Percentiles rank a stretch among this genome's conserved stretches.
Evolutionary conservation across 2,113 vertebrate species (phyloP).

Genomic region (Colossoma macropomum): DNA sequence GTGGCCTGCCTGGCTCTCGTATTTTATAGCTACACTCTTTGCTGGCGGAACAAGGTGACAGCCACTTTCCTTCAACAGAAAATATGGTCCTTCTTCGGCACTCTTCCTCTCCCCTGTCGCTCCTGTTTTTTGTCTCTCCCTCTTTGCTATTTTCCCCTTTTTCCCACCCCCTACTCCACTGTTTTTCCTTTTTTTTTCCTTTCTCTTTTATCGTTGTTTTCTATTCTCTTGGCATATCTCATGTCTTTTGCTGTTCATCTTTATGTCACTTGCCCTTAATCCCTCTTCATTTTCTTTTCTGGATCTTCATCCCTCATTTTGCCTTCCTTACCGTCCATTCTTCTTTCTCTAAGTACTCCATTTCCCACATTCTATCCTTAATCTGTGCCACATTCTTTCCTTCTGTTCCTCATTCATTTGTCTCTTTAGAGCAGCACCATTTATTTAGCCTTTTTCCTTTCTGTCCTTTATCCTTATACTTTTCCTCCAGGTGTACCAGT

Average conservation of each 20-base stretch:
- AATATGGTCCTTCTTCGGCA: constrained; percentile 78
- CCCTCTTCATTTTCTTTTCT: constrained; percentile 71
- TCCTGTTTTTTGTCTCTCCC: constrained; percentile 75
- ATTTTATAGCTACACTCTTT: constrained; percentile 82
- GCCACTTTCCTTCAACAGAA: constrained; percentile 83
- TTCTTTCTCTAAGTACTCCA: constrained; percentile 13
- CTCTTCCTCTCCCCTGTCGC: constrained; percentile 68
- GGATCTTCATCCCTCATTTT: constrained; percentile 52
- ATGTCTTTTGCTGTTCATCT: constrained; percentile 75
- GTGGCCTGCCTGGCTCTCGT: constrained; percentile 73
- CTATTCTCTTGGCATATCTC: constrained; percentile 73
- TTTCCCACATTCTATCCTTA: constrained; percentile 43
- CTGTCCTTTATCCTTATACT: not conserved
- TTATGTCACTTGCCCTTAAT: constrained; percentile 75
- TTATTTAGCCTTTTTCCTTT: not conserved
- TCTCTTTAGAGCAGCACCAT: constrained; percentile 14
- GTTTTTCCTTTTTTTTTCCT: constrained; percentile 62
- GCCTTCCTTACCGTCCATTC: constrained; percentile 39
- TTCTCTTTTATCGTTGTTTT: constrained; percentile 71
- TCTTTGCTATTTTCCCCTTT: constrained; percentile 67
- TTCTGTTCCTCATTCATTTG: constrained; percentile 68
- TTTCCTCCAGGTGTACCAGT: not conserved
- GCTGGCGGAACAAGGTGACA: constrained; percentile 83
- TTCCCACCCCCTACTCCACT: constrained; percentile 67
- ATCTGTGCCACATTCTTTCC: constrained; percentile 55